Conservation (phyloP, 2,113 vertebrate genomes). For the Phaethon lepturus region DNA sequence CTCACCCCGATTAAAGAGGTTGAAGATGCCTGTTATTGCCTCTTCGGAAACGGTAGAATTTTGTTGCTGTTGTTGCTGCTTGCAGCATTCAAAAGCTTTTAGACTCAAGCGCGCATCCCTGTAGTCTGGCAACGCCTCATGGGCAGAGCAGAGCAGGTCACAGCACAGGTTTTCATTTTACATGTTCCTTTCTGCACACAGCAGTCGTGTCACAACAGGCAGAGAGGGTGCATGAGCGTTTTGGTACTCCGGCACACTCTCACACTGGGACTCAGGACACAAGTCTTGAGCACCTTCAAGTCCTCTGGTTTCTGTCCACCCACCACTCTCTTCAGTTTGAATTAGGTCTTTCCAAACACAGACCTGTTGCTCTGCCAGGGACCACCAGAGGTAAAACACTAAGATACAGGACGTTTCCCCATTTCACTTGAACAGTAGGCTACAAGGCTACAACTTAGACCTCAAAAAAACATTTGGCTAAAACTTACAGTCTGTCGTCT, state of each 20-base stretch:
- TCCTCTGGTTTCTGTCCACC: neutral
- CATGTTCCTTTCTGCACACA: neutral
- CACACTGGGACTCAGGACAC: neutral
- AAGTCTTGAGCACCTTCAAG: neutral
- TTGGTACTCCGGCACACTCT: neutral
- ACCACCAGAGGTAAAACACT: neutral
- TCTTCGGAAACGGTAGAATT: neutral
- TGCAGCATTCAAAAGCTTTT: neutral
- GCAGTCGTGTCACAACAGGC: neutral
- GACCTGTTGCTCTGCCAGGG: neutral
- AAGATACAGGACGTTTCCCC: neutral
- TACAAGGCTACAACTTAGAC: neutral
- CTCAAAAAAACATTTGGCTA: neutral
- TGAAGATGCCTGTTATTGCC: neutral
- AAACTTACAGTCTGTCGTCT: constrained; percentile 92
- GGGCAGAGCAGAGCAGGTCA: accelerated
- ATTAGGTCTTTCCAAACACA: neutral
- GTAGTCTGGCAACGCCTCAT: neutral
- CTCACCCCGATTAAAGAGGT: neutral
- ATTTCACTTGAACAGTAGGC: neutral
- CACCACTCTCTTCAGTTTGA: neutral
- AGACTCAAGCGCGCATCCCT: neutral
- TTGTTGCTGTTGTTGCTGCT: neutral
- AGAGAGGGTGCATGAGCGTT: neutral
- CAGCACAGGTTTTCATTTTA: neutral